Conservation (phyloP, 2,888 invertebrate species). For the Campoletis raptor region DNA sequence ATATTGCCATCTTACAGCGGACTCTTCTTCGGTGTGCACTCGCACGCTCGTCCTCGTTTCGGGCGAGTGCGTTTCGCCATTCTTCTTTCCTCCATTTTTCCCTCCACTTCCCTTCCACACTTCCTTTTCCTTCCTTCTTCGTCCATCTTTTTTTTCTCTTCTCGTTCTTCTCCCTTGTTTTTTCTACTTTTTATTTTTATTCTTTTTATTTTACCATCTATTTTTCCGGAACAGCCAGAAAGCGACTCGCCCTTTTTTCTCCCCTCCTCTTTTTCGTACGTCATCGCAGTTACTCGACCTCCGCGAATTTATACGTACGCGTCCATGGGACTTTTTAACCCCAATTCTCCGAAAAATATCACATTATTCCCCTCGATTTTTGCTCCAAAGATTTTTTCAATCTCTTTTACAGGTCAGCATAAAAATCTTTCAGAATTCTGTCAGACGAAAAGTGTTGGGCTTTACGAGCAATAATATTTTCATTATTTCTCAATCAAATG, state of each 20-base stretch:
- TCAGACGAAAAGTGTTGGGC: neutral
- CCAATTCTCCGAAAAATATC: neutral
- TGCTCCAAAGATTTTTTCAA: neutral
- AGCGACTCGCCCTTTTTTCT: conserved; percentile 14
- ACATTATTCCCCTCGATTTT: neutral
- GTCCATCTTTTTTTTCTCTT: conserved; percentile 18
- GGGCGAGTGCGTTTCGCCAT: conserved; percentile 68
- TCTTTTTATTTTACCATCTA: conserved; percentile 28
- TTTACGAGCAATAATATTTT: neutral
- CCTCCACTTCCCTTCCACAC: conserved; percentile 34
- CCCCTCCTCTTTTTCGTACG: conserved; percentile 42
- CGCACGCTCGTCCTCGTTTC: conserved; percentile 68
- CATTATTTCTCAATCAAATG: neutral
- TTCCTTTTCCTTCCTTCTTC: conserved; percentile 34
- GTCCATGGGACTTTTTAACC: neutral
- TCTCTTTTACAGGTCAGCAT: neutral
- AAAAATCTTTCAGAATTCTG: neutral
- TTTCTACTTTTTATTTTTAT: conserved; percentile 27
- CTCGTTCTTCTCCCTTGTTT: conserved; percentile 11
- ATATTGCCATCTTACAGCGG: conserved; percentile 44
- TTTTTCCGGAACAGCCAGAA: conserved; percentile 41
- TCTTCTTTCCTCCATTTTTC: conserved; percentile 64
- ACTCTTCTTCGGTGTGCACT: conserved; percentile 53
- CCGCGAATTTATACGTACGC: conserved; percentile 21
- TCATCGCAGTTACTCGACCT: conserved; percentile 48